Evolutionary conservation across 2,113 vertebrate species (phyloP), one percentile per base, ranked within the genome.

Genomic region (Xiphias gladius): DNA sequence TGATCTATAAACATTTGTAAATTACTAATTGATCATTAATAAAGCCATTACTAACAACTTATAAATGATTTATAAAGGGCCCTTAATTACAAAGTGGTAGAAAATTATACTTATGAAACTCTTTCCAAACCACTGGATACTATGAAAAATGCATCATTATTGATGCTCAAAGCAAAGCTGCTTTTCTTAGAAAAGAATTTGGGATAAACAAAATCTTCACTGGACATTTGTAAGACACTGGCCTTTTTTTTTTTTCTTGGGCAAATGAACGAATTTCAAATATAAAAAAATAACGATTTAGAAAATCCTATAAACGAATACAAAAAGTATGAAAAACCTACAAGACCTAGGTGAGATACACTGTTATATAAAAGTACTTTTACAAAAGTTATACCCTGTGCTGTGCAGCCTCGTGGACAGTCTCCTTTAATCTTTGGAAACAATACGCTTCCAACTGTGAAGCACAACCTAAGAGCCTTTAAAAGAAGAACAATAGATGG

Each of bases 401-500:
- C 63, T 14, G 63, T 24, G 77, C 58, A 79, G 70, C 69, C 64
- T 76, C 32, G 11, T 63, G 64, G 68, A 82, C 76, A 68, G 63
- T 50, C 72, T 75, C 10, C 37, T 85, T 90, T 89, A 80, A 91
- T 92, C 83, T 78, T 7, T 9, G 30, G 46, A 81, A 82, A 91
- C 89, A 92, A 88, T 76, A 22, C 80, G 30, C 41, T 59, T 80
- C 77, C 86, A 80, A 78, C 48, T 64, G 65, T 66, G 70, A 79
- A 79, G 77, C 84, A 43, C 76, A 82, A 58, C 65, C 83, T 59
- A 75, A 72, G 63, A 89, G 76, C 79, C 87, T 92, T 76, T 78
- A 79, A 81, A 69, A 35, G 71, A 79, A 68, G 71, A 91, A 94
- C 92, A 94, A 92, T 92, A 91, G 88, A 74, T 92, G 89, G 88